Evolutionary conservation across 2,888 invertebrate species (phyloP), one percentile per base, ranked within the genome.

Genomic region (Cheilosia grossa): DNA sequence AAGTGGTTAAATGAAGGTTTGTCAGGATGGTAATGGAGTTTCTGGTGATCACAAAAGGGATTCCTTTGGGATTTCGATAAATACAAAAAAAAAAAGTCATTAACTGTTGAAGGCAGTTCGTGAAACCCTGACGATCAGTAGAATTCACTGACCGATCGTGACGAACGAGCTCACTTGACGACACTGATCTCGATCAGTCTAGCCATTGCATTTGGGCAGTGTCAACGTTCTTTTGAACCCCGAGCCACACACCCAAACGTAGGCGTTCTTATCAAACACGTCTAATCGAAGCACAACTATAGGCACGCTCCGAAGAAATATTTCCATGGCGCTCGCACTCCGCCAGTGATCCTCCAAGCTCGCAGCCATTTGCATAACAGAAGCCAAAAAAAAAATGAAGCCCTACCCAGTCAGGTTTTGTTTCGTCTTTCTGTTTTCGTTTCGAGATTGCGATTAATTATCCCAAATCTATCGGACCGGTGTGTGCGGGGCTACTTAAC

Each of bases 401-500:
- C 37, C 37, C 13, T 37, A 37, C 37, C 37, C 13, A 13, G 37
- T 37, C 37, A 13, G 37, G 37, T 37, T 37, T 33, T 37, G 4
- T 13, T 37, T 49, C 15, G 27, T 24, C 42, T 64, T 64, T 30
- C n/a, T 15, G 49, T 66, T 33, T 24, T 21, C 9, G 4, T 73
- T 74, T 33, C 21, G 47, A 54, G 56, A 37, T 59, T 66, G 67
- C 67, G 51, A 66, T 66, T 58, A 75, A 58, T 67, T 59, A 67
- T 77, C 54, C 49, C 56, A 61, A 54, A 44, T 58, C 27, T 30
- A 61, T 49, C 54, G 21, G 33, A n/a, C 47, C 44, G 53, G 15
- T 30, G 58, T 44, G 5, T 19, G 40, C 24, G n/a, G n/a, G 61
- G 21, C 82, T 74, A 74, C 67, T 82, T 82, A 82, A 78, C 78